These are phyloP conservation scores for Anaspis maculata DNA, from an alignment of 2,888 invertebrate species.

Conservation along the genomic window DNA sequence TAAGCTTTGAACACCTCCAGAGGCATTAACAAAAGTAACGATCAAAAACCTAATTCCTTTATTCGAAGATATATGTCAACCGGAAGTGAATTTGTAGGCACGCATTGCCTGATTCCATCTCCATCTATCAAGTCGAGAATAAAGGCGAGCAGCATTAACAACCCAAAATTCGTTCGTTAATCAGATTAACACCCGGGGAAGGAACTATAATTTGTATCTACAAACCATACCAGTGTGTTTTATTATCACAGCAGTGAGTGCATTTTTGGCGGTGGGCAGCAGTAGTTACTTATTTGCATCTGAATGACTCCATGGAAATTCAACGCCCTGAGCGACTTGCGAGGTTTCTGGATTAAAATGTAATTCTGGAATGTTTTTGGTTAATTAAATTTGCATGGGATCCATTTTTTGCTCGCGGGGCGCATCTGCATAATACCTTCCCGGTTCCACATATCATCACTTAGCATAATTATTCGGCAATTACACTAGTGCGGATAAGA, in stretches of 20 bases:
- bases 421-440: too few species aligned
- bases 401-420: too few species aligned
- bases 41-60: constrained; percentile 1
- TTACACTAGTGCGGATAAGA: constrained; percentile 18
- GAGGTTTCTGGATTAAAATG: too few species aligned
- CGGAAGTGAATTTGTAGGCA: constrained; percentile 24
- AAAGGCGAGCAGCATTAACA: constrained; percentile 19
- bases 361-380: too few species aligned
- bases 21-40: neutral
- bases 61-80: constrained; percentile 20
- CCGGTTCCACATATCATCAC: constrained; percentile 10
- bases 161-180: constrained; percentile 17
- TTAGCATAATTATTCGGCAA: constrained; percentile 12
- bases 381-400: too few species aligned
- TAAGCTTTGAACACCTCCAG: neutral
- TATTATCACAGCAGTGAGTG: too few species aligned
- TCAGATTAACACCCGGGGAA: constrained; percentile 18
- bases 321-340: too few species aligned
- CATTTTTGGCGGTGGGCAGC: too few species aligned
- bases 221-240: too few species aligned
- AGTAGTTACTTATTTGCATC: too few species aligned
- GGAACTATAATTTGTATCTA: constrained; percentile 13
- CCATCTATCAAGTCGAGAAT: constrained; percentile 22
- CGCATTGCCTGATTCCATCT: constrained; percentile 22
- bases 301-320: too few species aligned